phyloP scores from a whole-genome alignment of 1,140 invertebrate genomes.

The Zaprionus taronus region DNA sequence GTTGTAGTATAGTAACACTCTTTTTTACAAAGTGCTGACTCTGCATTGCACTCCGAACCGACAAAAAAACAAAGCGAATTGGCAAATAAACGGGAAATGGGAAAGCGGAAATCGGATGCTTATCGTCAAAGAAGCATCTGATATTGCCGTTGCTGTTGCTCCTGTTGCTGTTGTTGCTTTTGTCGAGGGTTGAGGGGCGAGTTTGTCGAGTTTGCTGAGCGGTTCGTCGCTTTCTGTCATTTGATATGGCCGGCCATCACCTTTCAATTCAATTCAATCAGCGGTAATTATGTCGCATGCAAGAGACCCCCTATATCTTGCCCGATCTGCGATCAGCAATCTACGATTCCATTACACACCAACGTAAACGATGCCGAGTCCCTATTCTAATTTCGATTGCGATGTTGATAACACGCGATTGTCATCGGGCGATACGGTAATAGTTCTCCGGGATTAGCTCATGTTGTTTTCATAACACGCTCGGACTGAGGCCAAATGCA shows the following conservation, averaged over 20 bases:
- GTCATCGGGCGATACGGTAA: constrained; percentile 23
- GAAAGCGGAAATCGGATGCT: constrained; percentile 22
- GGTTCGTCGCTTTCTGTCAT: constrained; percentile 57
- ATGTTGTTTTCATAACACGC: constrained; percentile 43
- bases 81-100: constrained; percentile 7
- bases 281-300: constrained; percentile 72
- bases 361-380: constrained; percentile 21
- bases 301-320: constrained; percentile 45
- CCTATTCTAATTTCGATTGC: constrained; percentile 21
- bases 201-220: neutral
- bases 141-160: neutral
- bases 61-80: constrained; percentile 12
- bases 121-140: constrained; percentile 42
- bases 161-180: neutral
- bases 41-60: neutral
- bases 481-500: neutral
- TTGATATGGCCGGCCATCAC: constrained; percentile 62
- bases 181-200: neutral
- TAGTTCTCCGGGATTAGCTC: constrained; percentile 21
- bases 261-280: constrained; percentile 71
- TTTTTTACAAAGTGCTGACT: constrained; percentile 24
- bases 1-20: constrained; percentile 20
- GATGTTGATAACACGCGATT: constrained; percentile 28
- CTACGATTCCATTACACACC: constrained; percentile 25
- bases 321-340: constrained; percentile 8